phyloP scores from a whole-genome alignment of 2,797 vertebrate species.

The Chaetodon trifasciatus region DNA sequence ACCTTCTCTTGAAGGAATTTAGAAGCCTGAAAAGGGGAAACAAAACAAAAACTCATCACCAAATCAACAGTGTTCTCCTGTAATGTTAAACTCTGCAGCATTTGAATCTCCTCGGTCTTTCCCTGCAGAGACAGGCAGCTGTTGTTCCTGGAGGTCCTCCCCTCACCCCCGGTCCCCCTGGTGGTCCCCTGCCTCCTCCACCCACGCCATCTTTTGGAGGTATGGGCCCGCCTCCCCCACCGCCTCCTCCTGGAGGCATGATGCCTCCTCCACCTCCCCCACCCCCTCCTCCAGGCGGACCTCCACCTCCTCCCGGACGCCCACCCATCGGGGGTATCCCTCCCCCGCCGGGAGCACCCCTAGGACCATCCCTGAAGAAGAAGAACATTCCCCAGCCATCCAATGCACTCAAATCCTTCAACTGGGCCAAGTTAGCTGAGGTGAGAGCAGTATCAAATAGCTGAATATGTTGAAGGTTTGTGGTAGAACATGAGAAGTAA shows the following conservation, averaged over 20 bases:
- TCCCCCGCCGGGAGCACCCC: constrained; percentile 91
- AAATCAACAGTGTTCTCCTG: background rate
- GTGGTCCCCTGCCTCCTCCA: constrained; percentile 85
- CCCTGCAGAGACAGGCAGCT: constrained; percentile 77
- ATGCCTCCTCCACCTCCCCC: constrained; percentile 86
- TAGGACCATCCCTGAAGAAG: constrained; percentile 90
- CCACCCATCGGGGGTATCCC: constrained; percentile 87
- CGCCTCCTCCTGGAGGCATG: constrained; percentile 84
- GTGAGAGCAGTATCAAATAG: constrained; percentile 74
- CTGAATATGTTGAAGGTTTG: background rate
- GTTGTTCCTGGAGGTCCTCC: constrained; percentile 86
- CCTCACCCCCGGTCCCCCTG: constrained; percentile 80
- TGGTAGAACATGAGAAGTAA: background rate
- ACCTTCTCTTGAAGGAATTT: background rate
- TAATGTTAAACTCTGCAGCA: constrained; percentile 9
- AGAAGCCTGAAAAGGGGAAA: background rate
- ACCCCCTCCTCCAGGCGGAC: constrained; percentile 89
- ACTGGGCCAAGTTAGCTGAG: constrained; percentile 97
- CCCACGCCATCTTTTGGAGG: constrained; percentile 79
- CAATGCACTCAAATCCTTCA: constrained; percentile 98
- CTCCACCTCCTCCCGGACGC: constrained; percentile 90
- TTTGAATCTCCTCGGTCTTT: background rate
- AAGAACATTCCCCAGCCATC: constrained; percentile 96
- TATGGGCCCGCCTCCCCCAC: constrained; percentile 75
- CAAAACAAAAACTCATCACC: background rate